phyloP scores from a whole-genome alignment of 2,888 invertebrate species.

The Eupithecia tripunctaria region DNA sequence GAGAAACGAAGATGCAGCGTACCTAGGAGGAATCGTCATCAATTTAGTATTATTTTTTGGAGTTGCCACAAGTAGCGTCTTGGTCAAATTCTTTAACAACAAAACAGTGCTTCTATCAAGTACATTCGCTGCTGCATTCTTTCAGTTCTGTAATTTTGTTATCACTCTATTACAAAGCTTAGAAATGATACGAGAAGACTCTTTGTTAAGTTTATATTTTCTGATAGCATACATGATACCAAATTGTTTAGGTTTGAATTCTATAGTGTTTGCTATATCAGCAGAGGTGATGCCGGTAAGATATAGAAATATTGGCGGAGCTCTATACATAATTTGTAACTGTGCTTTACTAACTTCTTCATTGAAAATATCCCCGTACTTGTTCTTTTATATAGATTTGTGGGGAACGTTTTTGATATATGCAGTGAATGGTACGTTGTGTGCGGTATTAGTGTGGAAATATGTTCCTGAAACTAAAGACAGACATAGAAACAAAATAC shows the following conservation, averaged over 20 bases:
- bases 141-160: slow-evolving; percentile 22
- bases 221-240: slow-evolving; percentile 35
- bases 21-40: slow-evolving; percentile 23
- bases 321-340: slow-evolving; percentile 34
- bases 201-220: slow-evolving; percentile 34
- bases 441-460: slow-evolving; percentile 33
- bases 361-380: slow-evolving; percentile 40
- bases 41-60: slow-evolving; percentile 28
- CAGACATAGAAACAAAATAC: no score
- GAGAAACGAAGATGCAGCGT: slow-evolving; percentile 33
- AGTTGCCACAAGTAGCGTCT: slow-evolving; percentile 21
- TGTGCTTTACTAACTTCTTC: slow-evolving; percentile 34
- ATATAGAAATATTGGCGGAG: slow-evolving; percentile 42
- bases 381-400: slow-evolving; percentile 36
- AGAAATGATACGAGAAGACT: slow-evolving; percentile 33
- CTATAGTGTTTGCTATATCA: slow-evolving; percentile 30
- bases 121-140: slow-evolving; percentile 24
- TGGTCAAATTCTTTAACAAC: slow-evolving; percentile 38
- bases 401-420: slow-evolving; percentile 43
- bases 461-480: slow-evolving; percentile 43
- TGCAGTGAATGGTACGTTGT: slow-evolving; percentile 28
- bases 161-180: slow-evolving; percentile 28
- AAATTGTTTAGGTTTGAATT: slow-evolving; percentile 34
- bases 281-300: slow-evolving; percentile 46
- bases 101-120: slow-evolving; percentile 35